Base-by-base conservation (phyloP, 2,113 vertebrate genomes). In the Gallinago jamesoni region DNA sequence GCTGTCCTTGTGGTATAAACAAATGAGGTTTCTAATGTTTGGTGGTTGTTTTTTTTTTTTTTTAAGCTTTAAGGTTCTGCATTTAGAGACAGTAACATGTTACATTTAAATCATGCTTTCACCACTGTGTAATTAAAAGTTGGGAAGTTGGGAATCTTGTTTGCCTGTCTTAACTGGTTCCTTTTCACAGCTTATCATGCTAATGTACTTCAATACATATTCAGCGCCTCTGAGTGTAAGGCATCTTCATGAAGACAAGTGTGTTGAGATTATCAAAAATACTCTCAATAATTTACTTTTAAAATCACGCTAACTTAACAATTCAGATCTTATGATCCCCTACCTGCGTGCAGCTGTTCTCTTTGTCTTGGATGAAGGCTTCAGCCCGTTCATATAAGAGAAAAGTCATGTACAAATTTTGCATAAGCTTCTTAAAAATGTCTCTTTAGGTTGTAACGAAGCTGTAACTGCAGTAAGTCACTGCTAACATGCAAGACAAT, bases 81-180 rank as follows among this genome's bases (percentile, higher is more conserved):
- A 8, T 68, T 82, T 74, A 75, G 53, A 69, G 20, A 41, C 79
- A 39, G 45, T 75, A 63, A 72, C 6, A 2, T 3, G 22, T 52
- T 83, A 60, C 12, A 18, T 67, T 90, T 67, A 63, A 72, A 57
- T 88, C 52, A 31, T 31, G 30, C 41, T 86, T 81, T 89, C 9
- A 47, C 28, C n/a, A 22, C 15, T 43, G 19, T 80, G 31, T 81
- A 64, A 94, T 89, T 95, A 86, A 53, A 91, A 94, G 88, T 87
- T 70, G 62, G 53, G 25, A 91, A 94, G 88, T 87, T 70, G 62
- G 53, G 25, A 23, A 87, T 94, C 90, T 76, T 86, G 68, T 91
- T 77, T 90, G 43, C 67, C 35, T 87, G 52, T 95, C 27, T 83
- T 73, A 67, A 84, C 90, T 81, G 86, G 60, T 94, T 92, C 76